These are phyloP conservation scores for Bubo blakistoni DNA, from an alignment of 2,113 vertebrate genomes.

Conservation along the genomic window DNA sequence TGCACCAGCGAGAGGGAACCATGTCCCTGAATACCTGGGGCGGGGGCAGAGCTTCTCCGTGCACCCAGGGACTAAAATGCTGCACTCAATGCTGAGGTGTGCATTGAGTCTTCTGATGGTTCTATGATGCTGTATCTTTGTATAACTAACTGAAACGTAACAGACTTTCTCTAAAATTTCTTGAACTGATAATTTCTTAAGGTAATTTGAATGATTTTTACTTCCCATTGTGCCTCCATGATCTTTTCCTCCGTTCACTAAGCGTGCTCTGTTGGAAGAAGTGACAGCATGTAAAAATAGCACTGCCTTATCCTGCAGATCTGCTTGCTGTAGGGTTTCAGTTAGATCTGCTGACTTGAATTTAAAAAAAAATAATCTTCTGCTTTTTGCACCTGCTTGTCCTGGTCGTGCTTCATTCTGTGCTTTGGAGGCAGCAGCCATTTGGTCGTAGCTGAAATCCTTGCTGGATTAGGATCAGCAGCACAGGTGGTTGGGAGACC, in stretches of 20 bases:
- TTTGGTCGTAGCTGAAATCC: background rate
- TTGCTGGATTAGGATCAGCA: background rate
- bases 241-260: background rate
- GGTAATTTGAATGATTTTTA: background rate
- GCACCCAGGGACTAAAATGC: background rate
- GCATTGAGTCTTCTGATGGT: background rate
- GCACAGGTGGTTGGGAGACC: background rate
- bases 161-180: background rate
- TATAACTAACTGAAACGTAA: background rate
- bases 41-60: background rate
- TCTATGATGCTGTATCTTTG: background rate
- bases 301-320: conserved; percentile 23
- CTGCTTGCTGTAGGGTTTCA: conserved; percentile 32
- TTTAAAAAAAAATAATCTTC: conserved; percentile 13
- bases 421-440: background rate
- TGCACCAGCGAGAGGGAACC: background rate
- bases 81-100: background rate
- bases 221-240: background rate
- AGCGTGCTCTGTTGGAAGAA: background rate
- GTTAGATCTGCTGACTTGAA: conserved; percentile 54
- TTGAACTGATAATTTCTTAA: background rate
- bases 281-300: conserved; percentile 37
- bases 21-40: background rate
- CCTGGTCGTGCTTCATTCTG: background rate
- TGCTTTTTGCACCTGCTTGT: conserved; percentile 56